Evolutionary conservation across 2,888 invertebrate genomes (phyloP).

Genomic region (Sceliomorpha sp.): DNA sequence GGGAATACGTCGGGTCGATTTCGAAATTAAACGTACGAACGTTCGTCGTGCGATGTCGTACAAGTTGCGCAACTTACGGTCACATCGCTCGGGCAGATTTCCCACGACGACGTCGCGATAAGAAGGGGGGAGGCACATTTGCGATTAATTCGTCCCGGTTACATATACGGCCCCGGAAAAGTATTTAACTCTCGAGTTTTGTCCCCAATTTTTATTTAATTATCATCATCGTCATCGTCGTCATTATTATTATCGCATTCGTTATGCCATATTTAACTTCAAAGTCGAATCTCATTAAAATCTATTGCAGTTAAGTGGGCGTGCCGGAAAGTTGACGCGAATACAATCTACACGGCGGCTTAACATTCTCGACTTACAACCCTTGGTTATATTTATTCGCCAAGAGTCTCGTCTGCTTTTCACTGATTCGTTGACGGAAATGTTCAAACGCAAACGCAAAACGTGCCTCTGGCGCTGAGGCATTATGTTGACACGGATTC

Average conservation of each 20-base stretch:
- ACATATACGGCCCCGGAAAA: constrained; percentile 26
- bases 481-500: constrained; percentile 58
- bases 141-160: constrained; percentile 24
- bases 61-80: constrained; percentile 13
- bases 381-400: constrained; percentile 53
- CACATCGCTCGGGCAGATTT: constrained; percentile 18
- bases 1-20: constrained; percentile 3
- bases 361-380: constrained; percentile 52
- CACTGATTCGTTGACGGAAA: constrained; percentile 55
- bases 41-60: too few relatives aligned
- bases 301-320: constrained; percentile 47
- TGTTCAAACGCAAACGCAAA: constrained; percentile 58
- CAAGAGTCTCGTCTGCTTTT: constrained; percentile 53
- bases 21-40: constrained; percentile 13
- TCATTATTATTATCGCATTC: constrained; percentile 43
- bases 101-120: constrained; percentile 11
- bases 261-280: constrained; percentile 40
- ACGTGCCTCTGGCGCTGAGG: constrained; percentile 55
- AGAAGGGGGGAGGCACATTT: constrained; percentile 20
- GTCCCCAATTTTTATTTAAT: constrained; percentile 33
- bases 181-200: too few relatives aligned
- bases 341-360: constrained; percentile 49
- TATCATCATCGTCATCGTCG: too few relatives aligned
- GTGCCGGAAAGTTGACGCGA: constrained; percentile 43
- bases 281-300: constrained; percentile 51